Evolutionary conservation across 2,888 invertebrate species (phyloP).

Genomic region (Clusia tigrina): DNA sequence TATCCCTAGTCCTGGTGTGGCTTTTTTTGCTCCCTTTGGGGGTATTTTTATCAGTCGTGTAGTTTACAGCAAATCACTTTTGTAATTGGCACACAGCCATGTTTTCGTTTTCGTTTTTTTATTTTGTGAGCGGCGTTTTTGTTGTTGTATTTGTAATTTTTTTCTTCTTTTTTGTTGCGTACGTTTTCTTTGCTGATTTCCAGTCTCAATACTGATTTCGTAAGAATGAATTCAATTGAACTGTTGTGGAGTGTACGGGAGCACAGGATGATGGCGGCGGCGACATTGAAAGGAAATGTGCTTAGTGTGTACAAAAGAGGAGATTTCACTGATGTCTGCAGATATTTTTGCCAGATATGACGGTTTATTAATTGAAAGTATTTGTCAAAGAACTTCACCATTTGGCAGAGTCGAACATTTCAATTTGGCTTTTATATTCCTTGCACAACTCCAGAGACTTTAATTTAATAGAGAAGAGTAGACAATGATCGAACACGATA

Average conservation of each 20-base stretch:
- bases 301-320: background rate
- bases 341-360: conserved; percentile 50
- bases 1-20: background rate
- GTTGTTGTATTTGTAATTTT: background rate
- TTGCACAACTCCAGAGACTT: no score
- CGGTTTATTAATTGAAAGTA: conserved; percentile 54
- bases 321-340: conserved; percentile 43
- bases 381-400: conserved; percentile 31
- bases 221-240: background rate
- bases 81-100: conserved; percentile 43
- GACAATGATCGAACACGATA: no score
- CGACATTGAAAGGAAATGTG: background rate
- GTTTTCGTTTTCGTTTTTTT: conserved; percentile 7
- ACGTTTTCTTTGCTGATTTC: no score
- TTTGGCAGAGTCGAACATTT: no score
- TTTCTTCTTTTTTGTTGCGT: background rate
- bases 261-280: background rate
- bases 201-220: background rate
- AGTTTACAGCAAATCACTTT: conserved; percentile 46
- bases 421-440: no score
- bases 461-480: no score
- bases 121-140: conserved; percentile 6
- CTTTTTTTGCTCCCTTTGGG: conserved; percentile 5
- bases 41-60: conserved; percentile 22
- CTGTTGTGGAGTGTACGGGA: no score